Evolutionary conservation across 92 coral and sea anemone genomes (phyloP).

Genomic region (Heteractis magnifica): DNA sequence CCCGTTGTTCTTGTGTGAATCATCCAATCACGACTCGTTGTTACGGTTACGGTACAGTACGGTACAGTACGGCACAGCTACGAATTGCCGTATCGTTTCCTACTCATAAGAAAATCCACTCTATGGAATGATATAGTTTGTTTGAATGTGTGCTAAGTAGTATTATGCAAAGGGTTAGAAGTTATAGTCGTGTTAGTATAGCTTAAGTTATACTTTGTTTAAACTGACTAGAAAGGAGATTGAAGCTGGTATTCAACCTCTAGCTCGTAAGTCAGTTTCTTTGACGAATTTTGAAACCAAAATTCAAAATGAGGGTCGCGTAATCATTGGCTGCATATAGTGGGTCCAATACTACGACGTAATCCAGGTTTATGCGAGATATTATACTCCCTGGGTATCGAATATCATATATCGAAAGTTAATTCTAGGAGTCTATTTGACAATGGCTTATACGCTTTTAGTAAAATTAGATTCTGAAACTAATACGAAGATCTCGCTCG

Average conservation of each 20-base stretch:
- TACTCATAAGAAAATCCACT: too few species aligned
- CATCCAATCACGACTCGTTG: too few species aligned
- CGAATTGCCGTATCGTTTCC: too few species aligned
- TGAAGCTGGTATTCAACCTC: constrained; percentile 9
- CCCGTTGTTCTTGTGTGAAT: too few species aligned
- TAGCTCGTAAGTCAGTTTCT: constrained; percentile 2
- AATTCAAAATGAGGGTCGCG: neutral
- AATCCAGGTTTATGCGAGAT: too few species aligned
- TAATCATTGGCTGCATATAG: constrained; percentile 3
- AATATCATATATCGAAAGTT: too few species aligned
- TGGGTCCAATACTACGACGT: constrained; percentile 1
- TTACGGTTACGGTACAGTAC: too few species aligned
- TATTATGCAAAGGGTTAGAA: neutral
- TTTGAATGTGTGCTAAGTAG: too few species aligned
- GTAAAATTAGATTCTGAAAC: neutral
- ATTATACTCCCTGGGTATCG: too few species aligned
- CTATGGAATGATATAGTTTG: too few species aligned
- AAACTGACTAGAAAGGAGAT: constrained; percentile 6
- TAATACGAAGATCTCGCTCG: neutral
- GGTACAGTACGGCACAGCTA: too few species aligned
- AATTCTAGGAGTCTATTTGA: too few species aligned
- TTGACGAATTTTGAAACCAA: constrained; percentile 8
- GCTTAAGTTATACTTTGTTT: neutral
- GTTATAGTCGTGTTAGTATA: neutral
- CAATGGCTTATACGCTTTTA: neutral